Conservation (phyloP, 1,140 invertebrate genomes). For the Contarinia nasturtii region DNA sequence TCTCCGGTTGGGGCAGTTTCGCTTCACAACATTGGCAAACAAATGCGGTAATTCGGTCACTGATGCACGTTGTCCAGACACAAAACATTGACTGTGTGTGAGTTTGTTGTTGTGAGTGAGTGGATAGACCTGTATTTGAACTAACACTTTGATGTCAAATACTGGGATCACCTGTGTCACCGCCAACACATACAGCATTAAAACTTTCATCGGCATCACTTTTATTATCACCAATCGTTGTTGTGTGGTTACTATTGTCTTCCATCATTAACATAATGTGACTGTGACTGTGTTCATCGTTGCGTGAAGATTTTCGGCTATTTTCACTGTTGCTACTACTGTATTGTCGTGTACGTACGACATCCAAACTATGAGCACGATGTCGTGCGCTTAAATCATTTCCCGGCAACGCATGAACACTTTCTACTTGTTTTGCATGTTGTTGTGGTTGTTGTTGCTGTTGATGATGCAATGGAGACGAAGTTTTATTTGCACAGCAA, state of each 20-base stretch:
- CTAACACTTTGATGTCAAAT: conserved; percentile 11
- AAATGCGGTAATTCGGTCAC: conserved; percentile 19
- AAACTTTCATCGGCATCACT: not conserved
- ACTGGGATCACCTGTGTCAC: conserved; percentile 7
- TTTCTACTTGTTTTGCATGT: not conserved
- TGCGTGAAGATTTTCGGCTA: conserved; percentile 18
- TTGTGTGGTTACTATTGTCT: conserved; percentile 4
- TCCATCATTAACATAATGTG: not conserved
- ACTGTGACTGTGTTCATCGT: conserved; percentile 8
- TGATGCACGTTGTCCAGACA: conserved; percentile 21
- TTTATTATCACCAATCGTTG: conserved; percentile 1
- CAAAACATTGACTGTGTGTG: conserved; percentile 18
- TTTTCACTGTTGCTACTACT: conserved; percentile 9
- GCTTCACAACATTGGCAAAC: conserved; percentile 23
- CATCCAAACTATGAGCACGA: conserved; percentile 21
- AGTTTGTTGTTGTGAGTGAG: not conserved
- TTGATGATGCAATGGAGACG: conserved; percentile 5
- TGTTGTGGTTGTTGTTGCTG: conserved; percentile 1
- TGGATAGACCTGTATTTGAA: not conserved
- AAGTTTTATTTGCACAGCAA: conserved; percentile 18
- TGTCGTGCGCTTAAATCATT: conserved; percentile 7
- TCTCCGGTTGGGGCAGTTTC: conserved; percentile 20
- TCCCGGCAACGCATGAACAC: conserved; percentile 4
- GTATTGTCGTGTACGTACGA: conserved; percentile 10
- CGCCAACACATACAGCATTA: conserved; percentile 1